Percentiles rank a stretch among this genome's conserved stretches.
Conservation (phyloP, 2,888 invertebrate species). For the Pristionchus entomophagus region DNA sequence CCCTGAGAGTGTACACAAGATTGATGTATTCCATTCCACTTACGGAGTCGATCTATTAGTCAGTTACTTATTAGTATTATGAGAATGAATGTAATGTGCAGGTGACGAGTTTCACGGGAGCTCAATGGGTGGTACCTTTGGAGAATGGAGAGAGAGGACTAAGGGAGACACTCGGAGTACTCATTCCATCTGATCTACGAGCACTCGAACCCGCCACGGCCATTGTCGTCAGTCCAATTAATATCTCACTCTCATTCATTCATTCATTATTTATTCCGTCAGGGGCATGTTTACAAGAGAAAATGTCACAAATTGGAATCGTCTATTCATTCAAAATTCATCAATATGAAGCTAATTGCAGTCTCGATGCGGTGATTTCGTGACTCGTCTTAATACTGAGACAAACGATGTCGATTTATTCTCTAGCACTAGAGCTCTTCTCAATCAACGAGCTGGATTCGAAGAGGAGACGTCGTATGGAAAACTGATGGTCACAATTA, state of each 20-base stretch:
- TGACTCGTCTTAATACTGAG: slow-evolving; percentile 16
- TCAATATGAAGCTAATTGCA: neutral
- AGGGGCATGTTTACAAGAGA: too few species aligned
- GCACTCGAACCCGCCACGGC: slow-evolving; percentile 26
- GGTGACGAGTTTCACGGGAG: slow-evolving; percentile 65
- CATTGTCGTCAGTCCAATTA: neutral
- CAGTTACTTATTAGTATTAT: slow-evolving; percentile 12
- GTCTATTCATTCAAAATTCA: neutral
- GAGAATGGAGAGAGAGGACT: slow-evolving; percentile 63
- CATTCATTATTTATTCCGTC: too few species aligned
- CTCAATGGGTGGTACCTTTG: slow-evolving; percentile 69
- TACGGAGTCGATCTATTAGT: slow-evolving; percentile 62
- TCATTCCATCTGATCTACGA: slow-evolving; percentile 61
- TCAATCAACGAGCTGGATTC: neutral
- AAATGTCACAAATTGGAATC: neutral
- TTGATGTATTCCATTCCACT: slow-evolving; percentile 61
- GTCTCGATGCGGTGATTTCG: slow-evolving; percentile 35
- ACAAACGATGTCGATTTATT: slow-evolving; percentile 2
- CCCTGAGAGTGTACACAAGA: slow-evolving; percentile 61
- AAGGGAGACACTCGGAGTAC: slow-evolving; percentile 66
- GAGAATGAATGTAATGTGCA: slow-evolving; percentile 17
- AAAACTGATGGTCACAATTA: neutral
- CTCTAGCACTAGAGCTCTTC: neutral
- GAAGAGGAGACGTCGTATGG: neutral
- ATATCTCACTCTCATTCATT: neutral